phyloP scores from a whole-genome alignment of 1,140 invertebrate genomes.

The Papilio glaucus region DNA sequence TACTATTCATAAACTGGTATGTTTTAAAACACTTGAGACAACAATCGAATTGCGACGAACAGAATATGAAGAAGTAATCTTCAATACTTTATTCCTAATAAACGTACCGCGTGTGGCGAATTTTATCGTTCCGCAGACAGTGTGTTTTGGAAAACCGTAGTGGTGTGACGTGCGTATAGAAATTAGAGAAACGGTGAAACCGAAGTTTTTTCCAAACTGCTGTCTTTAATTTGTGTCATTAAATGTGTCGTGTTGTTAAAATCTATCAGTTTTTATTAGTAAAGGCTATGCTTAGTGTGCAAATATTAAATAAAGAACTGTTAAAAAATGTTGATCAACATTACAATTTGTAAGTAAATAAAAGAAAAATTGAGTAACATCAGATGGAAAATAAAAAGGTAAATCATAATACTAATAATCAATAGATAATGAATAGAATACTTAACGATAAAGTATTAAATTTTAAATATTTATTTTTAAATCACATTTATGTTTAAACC shows the following conservation, averaged over 20 bases:
- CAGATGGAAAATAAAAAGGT: too few relatives aligned
- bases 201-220: neutral
- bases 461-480: too few relatives aligned
- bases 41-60: constrained; percentile 5
- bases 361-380: too few relatives aligned
- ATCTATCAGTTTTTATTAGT: neutral
- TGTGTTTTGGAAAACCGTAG: neutral
- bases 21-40: constrained; percentile 10
- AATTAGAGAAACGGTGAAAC: neutral
- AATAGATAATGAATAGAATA: too few relatives aligned
- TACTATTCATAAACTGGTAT: neutral
- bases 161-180: neutral
- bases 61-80: neutral
- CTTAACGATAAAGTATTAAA: too few relatives aligned
- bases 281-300: too few relatives aligned
- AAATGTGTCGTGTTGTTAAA: neutral
- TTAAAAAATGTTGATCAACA: too few relatives aligned
- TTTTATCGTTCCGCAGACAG: neutral
- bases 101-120: neutral
- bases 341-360: too few relatives aligned
- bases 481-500: too few relatives aligned
- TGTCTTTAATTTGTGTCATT: neutral
- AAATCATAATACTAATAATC: too few relatives aligned
- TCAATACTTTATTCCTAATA: neutral
- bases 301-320: too few relatives aligned